Conservation (phyloP, 1,140 invertebrate species). For the Scaptomyza pallida region DNA sequence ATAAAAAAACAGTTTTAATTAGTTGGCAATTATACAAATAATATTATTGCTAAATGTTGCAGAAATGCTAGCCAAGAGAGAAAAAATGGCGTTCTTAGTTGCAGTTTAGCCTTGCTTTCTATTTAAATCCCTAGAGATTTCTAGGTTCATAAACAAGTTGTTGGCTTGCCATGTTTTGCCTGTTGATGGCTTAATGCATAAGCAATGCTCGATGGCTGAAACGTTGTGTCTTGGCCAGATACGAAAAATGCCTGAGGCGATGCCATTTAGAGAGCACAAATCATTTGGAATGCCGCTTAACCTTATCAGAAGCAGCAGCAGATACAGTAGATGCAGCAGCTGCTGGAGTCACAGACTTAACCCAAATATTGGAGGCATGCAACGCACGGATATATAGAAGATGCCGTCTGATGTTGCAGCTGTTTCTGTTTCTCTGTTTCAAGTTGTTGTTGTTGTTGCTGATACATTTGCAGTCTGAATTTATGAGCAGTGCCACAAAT, state of each 20-base stretch:
- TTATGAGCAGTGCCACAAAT: conserved; percentile 47
- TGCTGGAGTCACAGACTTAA: too few relatives aligned
- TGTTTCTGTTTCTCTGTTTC: conserved; percentile 14
- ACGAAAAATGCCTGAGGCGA: conserved; percentile 6
- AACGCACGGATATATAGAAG: background rate
- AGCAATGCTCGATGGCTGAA: conserved; percentile 30
- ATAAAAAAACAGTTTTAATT: conserved; percentile 29
- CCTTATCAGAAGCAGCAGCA: conserved; percentile 29
- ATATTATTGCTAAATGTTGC: background rate
- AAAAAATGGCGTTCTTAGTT: too few relatives aligned
- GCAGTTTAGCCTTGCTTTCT: too few relatives aligned
- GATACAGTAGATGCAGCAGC: background rate
- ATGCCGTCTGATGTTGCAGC: background rate
- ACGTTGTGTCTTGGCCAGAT: background rate
- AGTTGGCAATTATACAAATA: conserved; percentile 14
- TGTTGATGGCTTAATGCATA: conserved; percentile 15
- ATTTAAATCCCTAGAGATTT: too few relatives aligned
- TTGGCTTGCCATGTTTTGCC: background rate
- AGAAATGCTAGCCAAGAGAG: background rate
- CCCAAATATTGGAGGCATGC: conserved; percentile 3
- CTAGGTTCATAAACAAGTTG: too few relatives aligned
- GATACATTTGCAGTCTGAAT: conserved; percentile 33
- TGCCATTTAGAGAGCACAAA: conserved; percentile 39
- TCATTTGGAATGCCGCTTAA: conserved; percentile 41
- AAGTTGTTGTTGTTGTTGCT: too few relatives aligned